Evolutionary conservation across 2,888 invertebrate genomes (phyloP), one percentile per base, ranked within the genome.

Genomic region (Crepidodera aurea): DNA sequence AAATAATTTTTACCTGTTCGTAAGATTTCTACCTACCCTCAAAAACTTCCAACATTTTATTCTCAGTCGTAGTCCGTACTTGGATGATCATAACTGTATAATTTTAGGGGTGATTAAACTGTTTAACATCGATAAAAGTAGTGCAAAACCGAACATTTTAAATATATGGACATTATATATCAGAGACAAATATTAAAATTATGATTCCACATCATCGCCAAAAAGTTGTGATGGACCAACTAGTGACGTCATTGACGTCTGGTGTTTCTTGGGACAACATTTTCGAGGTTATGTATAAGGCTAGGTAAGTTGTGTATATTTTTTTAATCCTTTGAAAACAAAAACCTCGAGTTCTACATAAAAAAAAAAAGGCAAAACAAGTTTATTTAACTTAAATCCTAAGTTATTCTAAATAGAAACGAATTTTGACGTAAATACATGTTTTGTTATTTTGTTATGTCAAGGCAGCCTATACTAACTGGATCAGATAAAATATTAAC

Each of bases 261-360:
- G 54, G 42, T 25, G 50, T 62, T 34, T 44, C 59, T 32, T 63
- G 63, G 63, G 59, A 63, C 59, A 63, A 40, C 55, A 63, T 63
- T 59, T 63, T 63, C 53, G 63, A 63, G 48, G 59, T 63, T 63
- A 63, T 63, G 63, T 63, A 59, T 63, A 63, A 63, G 13, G 32
- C 58, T 27, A 48, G 63, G 63, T 63, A 63, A 63, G 63, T 63
- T 48, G 4, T n/a, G n/a, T n/a, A n/a, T n/a, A n/a, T n/a, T n/a
- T n/a, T n/a, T n/a, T n/a, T n/a, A n/a, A n/a, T n/a, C n/a, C n/a
- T n/a, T n/a, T n/a, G n/a, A n/a, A n/a, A n/a, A n/a, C n/a, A n/a
- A n/a, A n/a, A n/a, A n/a, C n/a, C n/a, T n/a, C n/a, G n/a, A n/a
- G n/a, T n/a, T n/a, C n/a, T n/a, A n/a, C n/a, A n/a, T n/a, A n/a